Conservation (phyloP, 2,113 vertebrate genomes). For the Nansenia antarctica region DNA sequence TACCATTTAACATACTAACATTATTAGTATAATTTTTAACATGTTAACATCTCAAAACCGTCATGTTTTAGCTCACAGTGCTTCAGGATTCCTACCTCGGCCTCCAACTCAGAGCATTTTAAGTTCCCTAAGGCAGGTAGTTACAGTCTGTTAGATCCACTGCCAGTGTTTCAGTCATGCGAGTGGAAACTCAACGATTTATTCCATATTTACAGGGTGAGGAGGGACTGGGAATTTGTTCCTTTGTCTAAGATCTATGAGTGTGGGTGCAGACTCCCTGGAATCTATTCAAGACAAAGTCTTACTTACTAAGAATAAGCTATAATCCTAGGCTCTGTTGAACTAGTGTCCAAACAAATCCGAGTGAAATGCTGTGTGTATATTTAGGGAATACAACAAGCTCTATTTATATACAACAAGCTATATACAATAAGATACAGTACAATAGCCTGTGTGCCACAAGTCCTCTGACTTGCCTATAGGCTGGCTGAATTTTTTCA, state of each 20-base stretch:
- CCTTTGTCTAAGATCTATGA: not conserved
- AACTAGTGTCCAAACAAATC: conserved; percentile 17
- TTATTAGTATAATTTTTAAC: no score
- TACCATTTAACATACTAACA: no score
- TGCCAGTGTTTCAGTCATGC: not conserved
- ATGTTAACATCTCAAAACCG: no score
- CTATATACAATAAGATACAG: not conserved
- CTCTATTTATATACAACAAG: not conserved
- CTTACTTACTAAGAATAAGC: not conserved
- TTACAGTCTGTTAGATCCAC: not conserved
- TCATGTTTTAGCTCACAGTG: no score
- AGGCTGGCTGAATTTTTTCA: no score
- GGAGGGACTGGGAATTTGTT: not conserved
- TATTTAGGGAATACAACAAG: not conserved
- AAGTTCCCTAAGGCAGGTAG: no score
- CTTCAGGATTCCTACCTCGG: no score
- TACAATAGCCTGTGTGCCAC: not conserved
- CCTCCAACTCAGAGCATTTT: not conserved
- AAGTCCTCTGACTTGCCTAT: no score
- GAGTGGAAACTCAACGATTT: conserved; percentile 15
- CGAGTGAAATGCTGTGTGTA: conserved; percentile 9
- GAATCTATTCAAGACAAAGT: not conserved
- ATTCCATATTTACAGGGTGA: conserved; percentile 1
- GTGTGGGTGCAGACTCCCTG: not conserved
- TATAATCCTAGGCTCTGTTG: conserved; percentile 16